Evolutionary conservation across 23 tunicate species (phyloP).

Genomic region (Halocynthia aurantium): DNA sequence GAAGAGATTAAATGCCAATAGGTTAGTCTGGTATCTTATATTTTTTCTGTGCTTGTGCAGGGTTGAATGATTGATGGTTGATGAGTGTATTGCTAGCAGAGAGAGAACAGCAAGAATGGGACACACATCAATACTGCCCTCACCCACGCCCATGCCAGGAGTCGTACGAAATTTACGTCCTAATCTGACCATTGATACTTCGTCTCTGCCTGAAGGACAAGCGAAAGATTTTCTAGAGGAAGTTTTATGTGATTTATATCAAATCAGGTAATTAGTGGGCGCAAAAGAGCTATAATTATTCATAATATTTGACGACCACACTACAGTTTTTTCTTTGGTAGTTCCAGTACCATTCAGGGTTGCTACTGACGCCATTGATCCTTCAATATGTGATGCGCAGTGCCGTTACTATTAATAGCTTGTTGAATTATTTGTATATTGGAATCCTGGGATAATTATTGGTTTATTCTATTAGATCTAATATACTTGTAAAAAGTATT

Average conservation of each 20-base stretch:
- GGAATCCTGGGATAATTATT: too few relatives aligned
- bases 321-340: too few relatives aligned
- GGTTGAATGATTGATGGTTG: not conserved
- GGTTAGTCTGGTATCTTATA: conserved; percentile 15
- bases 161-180: not conserved
- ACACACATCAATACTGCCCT: conserved; percentile 12
- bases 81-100: conserved; percentile 7
- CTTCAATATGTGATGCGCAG: too few relatives aligned
- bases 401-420: too few relatives aligned
- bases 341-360: too few relatives aligned
- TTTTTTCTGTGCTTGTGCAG: not conserved
- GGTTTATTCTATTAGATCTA: too few relatives aligned
- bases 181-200: conserved; percentile 1
- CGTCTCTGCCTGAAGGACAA: conserved; percentile 7
- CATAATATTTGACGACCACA: too few relatives aligned
- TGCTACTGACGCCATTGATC: too few relatives aligned
- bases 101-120: conserved; percentile 77
- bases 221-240: conserved; percentile 5
- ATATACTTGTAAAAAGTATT: too few relatives aligned
- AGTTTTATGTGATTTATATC: conserved; percentile 9
- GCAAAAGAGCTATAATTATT: too few relatives aligned
- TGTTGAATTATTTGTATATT: too few relatives aligned
- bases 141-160: not conserved
- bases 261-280: not conserved
- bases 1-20: conserved; percentile 40